These are phyloP conservation scores for Lepidonotus clava DNA, from an alignment of 2,888 invertebrate genomes.

Conservation along the genomic window DNA sequence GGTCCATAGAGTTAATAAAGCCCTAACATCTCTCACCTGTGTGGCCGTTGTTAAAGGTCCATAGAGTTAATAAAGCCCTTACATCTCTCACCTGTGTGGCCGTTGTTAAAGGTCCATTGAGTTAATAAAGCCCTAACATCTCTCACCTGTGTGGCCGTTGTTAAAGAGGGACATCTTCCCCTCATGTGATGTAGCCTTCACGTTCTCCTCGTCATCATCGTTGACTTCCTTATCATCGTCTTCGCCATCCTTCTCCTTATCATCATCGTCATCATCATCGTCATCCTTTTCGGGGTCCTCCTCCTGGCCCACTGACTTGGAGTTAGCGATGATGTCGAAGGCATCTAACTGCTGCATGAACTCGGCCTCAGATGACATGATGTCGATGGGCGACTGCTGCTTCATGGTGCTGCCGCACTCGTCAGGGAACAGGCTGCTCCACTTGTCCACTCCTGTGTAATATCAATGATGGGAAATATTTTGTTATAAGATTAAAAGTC, in stretches of 20 bases:
- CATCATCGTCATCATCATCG: neutral
- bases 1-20: too few species aligned
- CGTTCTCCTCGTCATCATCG: neutral
- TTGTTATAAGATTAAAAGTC: too few species aligned
- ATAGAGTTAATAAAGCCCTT: too few species aligned
- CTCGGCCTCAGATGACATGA: conserved; percentile 80
- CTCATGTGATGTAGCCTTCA: neutral
- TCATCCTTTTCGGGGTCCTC: neutral
- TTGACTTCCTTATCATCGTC: neutral
- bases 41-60: too few species aligned
- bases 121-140: too few species aligned
- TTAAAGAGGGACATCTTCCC: conserved; percentile 82
- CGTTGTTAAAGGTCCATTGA: too few species aligned
- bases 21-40: too few species aligned
- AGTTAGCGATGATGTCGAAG: conserved; percentile 82
- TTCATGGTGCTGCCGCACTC: conserved; percentile 84
- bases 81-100: too few species aligned
- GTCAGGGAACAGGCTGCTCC: conserved; percentile 70
- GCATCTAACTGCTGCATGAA: conserved; percentile 72
- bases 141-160: conserved; percentile 87
- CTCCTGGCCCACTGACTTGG: neutral
- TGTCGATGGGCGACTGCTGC: conserved; percentile 89
- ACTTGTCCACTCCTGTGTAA: conserved; percentile 68
- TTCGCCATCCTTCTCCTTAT: neutral
- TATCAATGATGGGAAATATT: too few species aligned